Evolutionary conservation across 2,797 vertebrate species (phyloP), one percentile per base, ranked within the genome.

Genomic region (Allobates femoralis): DNA sequence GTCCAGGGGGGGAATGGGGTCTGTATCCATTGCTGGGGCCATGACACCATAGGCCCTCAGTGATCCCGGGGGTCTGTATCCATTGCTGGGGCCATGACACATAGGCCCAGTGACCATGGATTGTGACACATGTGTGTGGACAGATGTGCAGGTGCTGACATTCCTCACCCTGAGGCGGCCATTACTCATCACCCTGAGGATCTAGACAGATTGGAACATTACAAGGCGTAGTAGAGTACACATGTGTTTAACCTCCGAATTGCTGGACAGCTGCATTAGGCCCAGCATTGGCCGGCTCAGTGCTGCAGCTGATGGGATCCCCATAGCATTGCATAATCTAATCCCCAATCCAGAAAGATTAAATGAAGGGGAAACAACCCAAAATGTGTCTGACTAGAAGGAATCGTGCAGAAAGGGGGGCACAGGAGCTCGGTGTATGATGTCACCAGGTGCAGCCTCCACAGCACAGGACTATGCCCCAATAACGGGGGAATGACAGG

Each of bases 121-220:
- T n/a, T n/a, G n/a, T n/a, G n/a, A n/a, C n/a, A n/a, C n/a, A n/a
- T n/a, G n/a, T 19, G 58, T 34, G 58, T 12, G 10, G 56, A 51
- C 50, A 34, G 50, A n/a, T 26, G 23, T 37, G 80, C 64, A 81
- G 50, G 80, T 71, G 66, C 30, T n/a, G 26, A n/a, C 5, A 55
- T 67, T 56, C 32, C 28, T 30, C 37, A 34, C 79, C 41, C 28
- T 0, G 21, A n/a, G 41, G 67, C 67, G 12, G n/a, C n/a, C n/a
- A n/a, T 14, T n/a, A 8, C 23, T 26, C 56, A 7, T 34, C 26
- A 64, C 60, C 41, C 79, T 14, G 46, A 41, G 62, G 21, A 51
- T 58, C 26, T 60, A 26, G 34, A 83, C 53, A 71, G 80, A 50
- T 71, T 5, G 21, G 4, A 28, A 67, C 0, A 34, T 10, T 21